These are phyloP conservation scores for Protosalanx chinensis DNA, from an alignment of 2,797 vertebrate species.

Conservation along the genomic window DNA sequence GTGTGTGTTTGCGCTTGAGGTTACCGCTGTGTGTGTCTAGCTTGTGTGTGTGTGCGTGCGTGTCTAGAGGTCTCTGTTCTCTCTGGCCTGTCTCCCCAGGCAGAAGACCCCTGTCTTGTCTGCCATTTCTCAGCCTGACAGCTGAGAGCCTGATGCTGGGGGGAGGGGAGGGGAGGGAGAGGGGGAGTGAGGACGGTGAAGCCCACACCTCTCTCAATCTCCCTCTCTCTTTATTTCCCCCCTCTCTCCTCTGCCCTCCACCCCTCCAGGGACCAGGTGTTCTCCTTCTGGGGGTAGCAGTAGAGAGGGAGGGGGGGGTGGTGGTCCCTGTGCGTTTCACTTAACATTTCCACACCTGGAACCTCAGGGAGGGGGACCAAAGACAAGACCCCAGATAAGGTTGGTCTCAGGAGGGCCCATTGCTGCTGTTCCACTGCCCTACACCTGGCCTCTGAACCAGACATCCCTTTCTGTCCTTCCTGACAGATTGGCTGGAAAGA, in stretches of 20 bases:
- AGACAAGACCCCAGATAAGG: conserved; percentile 57
- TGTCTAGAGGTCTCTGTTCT: conserved; percentile 47
- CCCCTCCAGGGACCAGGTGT: conserved; percentile 61
- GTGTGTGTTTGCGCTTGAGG: conserved; percentile 18
- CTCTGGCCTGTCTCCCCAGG: conserved; percentile 57
- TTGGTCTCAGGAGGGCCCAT: conserved; percentile 48
- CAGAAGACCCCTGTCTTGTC: conserved; percentile 62
- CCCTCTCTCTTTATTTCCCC: neutral
- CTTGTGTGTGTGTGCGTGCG: conserved; percentile 16
- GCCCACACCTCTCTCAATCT: neutral
- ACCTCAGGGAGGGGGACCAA: conserved; percentile 39
- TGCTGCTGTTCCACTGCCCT: conserved; percentile 59
- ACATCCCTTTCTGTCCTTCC: conserved; percentile 29
- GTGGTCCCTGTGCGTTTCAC: conserved; percentile 56
- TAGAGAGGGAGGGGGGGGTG: conserved; percentile 29
- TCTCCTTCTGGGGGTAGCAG: conserved; percentile 24
- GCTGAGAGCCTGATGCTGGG: conserved; percentile 63
- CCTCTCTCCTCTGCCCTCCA: neutral
- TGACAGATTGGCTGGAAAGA: conserved; percentile 56
- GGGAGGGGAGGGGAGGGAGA: conserved; percentile 8
- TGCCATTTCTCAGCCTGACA: conserved; percentile 71
- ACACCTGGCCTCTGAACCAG: conserved; percentile 53
- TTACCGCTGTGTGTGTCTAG: neutral
- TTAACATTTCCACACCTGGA: conserved; percentile 65
- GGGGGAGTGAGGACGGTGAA: neutral